Percentiles rank a stretch among this genome's conserved stretches.
These are phyloP conservation scores for Tetragnatha montana DNA, from an alignment of 2,888 invertebrate genomes.

Conservation along the genomic window DNA sequence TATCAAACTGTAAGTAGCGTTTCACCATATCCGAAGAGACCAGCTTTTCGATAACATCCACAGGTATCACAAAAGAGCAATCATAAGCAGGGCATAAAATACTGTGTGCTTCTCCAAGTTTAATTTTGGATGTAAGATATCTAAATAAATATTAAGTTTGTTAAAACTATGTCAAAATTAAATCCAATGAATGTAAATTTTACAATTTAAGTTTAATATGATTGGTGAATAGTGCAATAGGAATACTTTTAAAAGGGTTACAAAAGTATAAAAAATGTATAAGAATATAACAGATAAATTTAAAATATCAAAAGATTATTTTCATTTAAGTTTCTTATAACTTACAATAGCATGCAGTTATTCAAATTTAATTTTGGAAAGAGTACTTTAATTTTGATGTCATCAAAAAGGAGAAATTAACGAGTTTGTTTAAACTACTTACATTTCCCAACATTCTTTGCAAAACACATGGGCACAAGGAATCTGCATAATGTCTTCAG, in stretches of 20 bases:
- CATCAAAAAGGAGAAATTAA: background rate
- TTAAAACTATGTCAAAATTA: no score
- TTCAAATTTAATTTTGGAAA: background rate
- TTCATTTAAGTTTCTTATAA: background rate
- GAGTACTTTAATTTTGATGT: no score
- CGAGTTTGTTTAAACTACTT: conserved; percentile 66
- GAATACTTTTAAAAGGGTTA: background rate
- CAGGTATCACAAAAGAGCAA: conserved; percentile 82
- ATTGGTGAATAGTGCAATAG: background rate
- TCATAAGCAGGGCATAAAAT: conserved; percentile 82
- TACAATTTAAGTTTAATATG: no score
- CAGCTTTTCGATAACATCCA: conserved; percentile 82
- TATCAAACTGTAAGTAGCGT: conserved; percentile 83
- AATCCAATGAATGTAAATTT: no score
- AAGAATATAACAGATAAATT: no score
- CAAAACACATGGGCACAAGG: conserved; percentile 82
- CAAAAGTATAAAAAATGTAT: no score
- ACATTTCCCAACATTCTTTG: conserved; percentile 81
- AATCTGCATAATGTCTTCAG: conserved; percentile 79
- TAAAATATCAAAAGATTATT: background rate
- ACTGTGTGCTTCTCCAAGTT: conserved; percentile 82
- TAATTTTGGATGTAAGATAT: conserved; percentile 82
- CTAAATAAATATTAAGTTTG: conserved; percentile 73
- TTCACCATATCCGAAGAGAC: conserved; percentile 83
- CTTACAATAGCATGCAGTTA: background rate